Evolutionary conservation across 2,888 invertebrate species (phyloP), one percentile per base, ranked within the genome.

Genomic region (Orchesella flavescens): DNA sequence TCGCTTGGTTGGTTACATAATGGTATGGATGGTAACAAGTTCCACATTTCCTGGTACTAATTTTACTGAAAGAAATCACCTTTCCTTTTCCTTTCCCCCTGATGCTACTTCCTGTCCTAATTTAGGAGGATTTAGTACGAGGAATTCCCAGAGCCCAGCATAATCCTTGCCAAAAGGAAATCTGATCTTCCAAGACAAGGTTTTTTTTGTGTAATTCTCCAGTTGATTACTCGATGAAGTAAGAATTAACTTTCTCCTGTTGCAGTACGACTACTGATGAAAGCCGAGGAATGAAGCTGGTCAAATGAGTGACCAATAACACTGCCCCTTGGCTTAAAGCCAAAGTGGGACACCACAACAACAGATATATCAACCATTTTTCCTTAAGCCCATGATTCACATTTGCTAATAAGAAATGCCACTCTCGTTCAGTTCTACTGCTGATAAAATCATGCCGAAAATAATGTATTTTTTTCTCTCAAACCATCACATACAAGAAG

Each of bases 271-370:
- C 75, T 75, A 49, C 46, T 75, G 17, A 59, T 19, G 34, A 34
- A 49, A 19, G 55, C 44, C 46, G 69, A 69, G 43, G 59, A 77
- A 69, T 59, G 68, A 76, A 57, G 46, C 77, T 69, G 77, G 77
- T 57, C 69, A 69, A 69, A 68, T 77, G 77, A 77, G 69, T 69
- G 77, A 77, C 77, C 77, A 77, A 69, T 69, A 77, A 77, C 69
- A 69, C 34, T 46, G 77, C 43, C 69, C 69, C 69, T 77, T 77
- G 77, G 77, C 77, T 77, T 77, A 44, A 17, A 17, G 77, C 77
- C 77, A 77, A 59, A 69, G 34, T 57, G 61, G 46, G 24, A 68
- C 44, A 53, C 19, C 77, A 69, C 69, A 34, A 66, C 57, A 76
- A 24, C 13, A 13, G 57, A 17, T 10, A 19, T 19, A 19, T 19